Evolutionary conservation across 2,888 invertebrate species (phyloP), one percentile per base, ranked within the genome.

Genomic region (Sesia bembeciformis): DNA sequence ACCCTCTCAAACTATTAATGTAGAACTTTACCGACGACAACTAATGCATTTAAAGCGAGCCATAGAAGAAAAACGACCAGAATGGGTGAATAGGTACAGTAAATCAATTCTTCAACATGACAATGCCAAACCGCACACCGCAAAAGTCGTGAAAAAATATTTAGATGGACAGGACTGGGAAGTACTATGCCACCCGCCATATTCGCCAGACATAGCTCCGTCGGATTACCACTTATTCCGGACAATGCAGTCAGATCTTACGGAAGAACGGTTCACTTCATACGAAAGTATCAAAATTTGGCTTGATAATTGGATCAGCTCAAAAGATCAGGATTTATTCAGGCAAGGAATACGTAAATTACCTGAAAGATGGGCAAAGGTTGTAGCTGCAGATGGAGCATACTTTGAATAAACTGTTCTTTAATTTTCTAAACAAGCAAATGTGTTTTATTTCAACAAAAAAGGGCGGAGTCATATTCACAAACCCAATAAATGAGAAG

Each of bases 131-230:
- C 4, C n/a, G 6, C 50, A 50, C 8, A 6, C 6, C 39, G 23
- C 6, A n/a, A n/a, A 6, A 6, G 23, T 50, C 50, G 50, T 50
- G 7, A n/a, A n/a, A n/a, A n/a, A n/a, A n/a, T n/a, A n/a, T n/a
- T n/a, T n/a, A n/a, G n/a, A n/a, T n/a, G n/a, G n/a, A n/a, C 23
- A 50, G 50, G 50, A 50, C 52, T 52, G 40, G 52, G 52, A 52
- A 7, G 39, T 52, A 5, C 52, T 52, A 52, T 6, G 38, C 5
- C 40, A 52, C 40, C 40, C 52, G 52, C 40, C 52, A 7, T 40
- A 52, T 39, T 52, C 52, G 40, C 52, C 52, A 52, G 52, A 52
- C 40, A 5, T 40, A 6, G 52, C 52, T 39, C 52, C 40, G n/a
- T 52, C 52, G 6, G 40, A 52, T 4, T 52, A 52, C 8, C 40